Conservation (phyloP, 2,113 vertebrate species). For the Neolamprologus caudopunctatus region DNA sequence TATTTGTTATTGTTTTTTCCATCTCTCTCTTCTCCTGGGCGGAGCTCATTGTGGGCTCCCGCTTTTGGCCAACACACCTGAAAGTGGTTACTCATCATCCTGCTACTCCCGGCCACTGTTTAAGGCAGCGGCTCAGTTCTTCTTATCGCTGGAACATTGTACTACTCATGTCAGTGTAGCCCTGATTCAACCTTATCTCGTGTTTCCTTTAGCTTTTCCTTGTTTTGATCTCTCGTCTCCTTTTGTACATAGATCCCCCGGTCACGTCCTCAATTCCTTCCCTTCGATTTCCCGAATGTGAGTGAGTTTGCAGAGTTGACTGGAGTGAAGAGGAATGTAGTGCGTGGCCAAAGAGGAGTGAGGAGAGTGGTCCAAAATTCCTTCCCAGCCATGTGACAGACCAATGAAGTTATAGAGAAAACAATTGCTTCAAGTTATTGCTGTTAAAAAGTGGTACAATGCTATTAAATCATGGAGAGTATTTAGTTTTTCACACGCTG, state of each 20-base stretch:
- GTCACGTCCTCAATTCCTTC: background rate
- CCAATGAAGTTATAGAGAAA: background rate
- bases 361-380: background rate
- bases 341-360: background rate
- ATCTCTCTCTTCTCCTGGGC: background rate
- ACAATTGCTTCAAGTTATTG: background rate
- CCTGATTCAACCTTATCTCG: background rate
- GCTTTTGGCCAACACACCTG: background rate
- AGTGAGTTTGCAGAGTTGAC: background rate
- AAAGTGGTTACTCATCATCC: background rate
- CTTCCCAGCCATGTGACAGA: background rate
- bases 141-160: background rate
- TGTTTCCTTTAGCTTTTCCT: background rate
- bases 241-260: background rate
- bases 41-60: background rate
- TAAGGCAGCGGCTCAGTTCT: background rate
- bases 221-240: background rate
- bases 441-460: background rate
- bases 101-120: background rate
- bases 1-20: background rate
- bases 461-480: background rate
- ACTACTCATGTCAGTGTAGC: background rate
- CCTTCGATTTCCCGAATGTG: accelerated
- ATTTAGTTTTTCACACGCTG: background rate
- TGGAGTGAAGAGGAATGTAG: background rate